These are phyloP conservation scores for Porites divaricata DNA, from an alignment of 92 coral and sea anemone species.

Conservation along the genomic window DNA sequence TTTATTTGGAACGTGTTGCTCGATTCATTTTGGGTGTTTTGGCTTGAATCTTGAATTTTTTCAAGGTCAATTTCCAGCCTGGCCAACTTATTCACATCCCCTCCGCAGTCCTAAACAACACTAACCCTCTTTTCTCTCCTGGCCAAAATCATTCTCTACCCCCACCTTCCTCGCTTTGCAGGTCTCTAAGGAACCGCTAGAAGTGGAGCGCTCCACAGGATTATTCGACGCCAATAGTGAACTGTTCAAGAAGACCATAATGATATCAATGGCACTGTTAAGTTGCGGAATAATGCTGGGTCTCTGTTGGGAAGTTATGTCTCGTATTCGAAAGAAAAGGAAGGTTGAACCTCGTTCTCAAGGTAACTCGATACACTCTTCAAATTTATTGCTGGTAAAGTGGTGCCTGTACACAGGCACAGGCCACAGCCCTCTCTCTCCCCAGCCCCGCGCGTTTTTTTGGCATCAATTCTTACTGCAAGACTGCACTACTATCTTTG, in stretches of 20 bases:
- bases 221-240: conserved; percentile 55
- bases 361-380: not conserved
- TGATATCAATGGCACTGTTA: conserved; percentile 8
- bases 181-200: conserved; percentile 61
- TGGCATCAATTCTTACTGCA: too few relatives aligned
- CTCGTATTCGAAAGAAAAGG: conserved; percentile 4
- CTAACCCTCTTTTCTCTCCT: too few relatives aligned
- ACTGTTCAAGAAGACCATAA: conserved; percentile 25
- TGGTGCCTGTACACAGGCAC: too few relatives aligned
- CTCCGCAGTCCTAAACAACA: not conserved
- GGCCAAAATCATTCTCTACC: too few relatives aligned
- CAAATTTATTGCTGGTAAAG: too few relatives aligned
- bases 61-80: too few relatives aligned
- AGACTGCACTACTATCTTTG: too few relatives aligned
- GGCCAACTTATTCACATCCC: not conserved
- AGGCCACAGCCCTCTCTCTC: too few relatives aligned
- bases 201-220: conserved; percentile 72
- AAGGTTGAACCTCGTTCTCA: not conserved
- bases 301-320: conserved; percentile 17
- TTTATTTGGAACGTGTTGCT: too few relatives aligned
- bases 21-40: too few relatives aligned
- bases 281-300: conserved; percentile 17
- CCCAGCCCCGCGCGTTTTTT: too few relatives aligned
- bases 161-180: not conserved
- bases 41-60: too few relatives aligned